These are phyloP conservation scores for Dryomyza anilis DNA, from an alignment of 2,888 invertebrate species.

Conservation along the genomic window DNA sequence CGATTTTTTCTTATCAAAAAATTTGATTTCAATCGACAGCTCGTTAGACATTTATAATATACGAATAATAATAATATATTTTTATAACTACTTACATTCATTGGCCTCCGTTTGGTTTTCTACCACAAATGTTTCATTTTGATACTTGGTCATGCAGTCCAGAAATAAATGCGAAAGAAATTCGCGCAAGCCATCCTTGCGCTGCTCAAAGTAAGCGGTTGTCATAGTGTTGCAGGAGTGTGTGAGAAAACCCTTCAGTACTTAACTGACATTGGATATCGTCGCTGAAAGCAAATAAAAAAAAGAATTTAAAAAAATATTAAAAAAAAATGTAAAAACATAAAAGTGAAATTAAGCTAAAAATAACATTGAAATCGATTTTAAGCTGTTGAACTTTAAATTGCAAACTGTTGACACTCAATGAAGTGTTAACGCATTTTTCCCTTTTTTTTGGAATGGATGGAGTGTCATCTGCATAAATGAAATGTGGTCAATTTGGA, in stretches of 20 bases:
- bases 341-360: background rate
- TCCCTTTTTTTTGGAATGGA: too few species aligned
- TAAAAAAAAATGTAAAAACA: background rate
- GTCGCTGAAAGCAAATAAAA: too few species aligned
- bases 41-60: too few species aligned
- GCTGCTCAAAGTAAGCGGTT: conserved; percentile 34
- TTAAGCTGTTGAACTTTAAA: background rate
- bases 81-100: conserved; percentile 30
- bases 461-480: too few species aligned
- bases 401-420: background rate
- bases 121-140: conserved; percentile 41
- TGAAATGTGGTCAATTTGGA: too few species aligned
- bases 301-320: background rate
- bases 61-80: too few species aligned
- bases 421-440: background rate
- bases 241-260: background rate
- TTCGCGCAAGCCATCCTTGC: conserved; percentile 30
- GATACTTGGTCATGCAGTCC: conserved; percentile 52
- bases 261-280: too few species aligned
- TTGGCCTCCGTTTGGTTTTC: conserved; percentile 36
- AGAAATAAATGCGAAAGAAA: conserved; percentile 52
- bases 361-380: conserved; percentile 1
- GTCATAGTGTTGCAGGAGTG: background rate
- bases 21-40: too few species aligned
- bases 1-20: too few species aligned